phyloP scores from a whole-genome alignment of 2,888 invertebrate species.

The Marasmarcha lunaedactyla region DNA sequence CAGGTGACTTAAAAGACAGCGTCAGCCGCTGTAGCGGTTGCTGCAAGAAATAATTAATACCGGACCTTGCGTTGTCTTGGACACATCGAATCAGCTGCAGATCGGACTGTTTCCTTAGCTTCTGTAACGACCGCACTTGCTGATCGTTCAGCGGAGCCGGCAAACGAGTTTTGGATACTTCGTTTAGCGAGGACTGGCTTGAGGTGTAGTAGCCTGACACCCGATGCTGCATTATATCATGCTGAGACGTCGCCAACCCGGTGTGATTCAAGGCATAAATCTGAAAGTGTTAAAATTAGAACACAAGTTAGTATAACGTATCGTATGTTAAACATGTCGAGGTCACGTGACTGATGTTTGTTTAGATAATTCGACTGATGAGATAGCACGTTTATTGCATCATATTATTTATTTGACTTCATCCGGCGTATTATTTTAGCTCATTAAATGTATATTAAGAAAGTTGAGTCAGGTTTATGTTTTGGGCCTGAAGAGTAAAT shows the following conservation, averaged over 20 bases:
- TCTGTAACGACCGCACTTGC: slow-evolving; percentile 77
- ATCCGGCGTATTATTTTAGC: too few relatives aligned
- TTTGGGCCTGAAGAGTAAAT: slow-evolving; percentile 14
- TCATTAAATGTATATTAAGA: too few relatives aligned
- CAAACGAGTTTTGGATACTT: slow-evolving; percentile 34
- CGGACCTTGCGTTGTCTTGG: slow-evolving; percentile 87
- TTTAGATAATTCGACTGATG: too few relatives aligned
- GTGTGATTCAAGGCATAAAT: slow-evolving; percentile 74
- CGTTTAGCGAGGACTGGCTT: slow-evolving; percentile 77
- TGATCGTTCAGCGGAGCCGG: slow-evolving; percentile 73
- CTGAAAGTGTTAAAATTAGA: slow-evolving; percentile 36
- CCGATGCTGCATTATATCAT: slow-evolving; percentile 81
- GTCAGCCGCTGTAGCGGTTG: slow-evolving; percentile 86
- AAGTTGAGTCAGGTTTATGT: too few relatives aligned
- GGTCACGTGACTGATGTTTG: too few relatives aligned
- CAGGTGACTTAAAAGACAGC: slow-evolving; percentile 82
- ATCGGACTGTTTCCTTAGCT: slow-evolving; percentile 89
- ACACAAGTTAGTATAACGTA: too few relatives aligned
- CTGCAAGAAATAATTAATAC: slow-evolving; percentile 85
- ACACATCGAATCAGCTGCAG: slow-evolving; percentile 88
- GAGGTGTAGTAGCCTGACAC: slow-evolving; percentile 92
- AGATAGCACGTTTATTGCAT: too few relatives aligned
- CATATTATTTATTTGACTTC: too few relatives aligned
- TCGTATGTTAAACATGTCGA: too few relatives aligned
- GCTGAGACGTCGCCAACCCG: slow-evolving; percentile 71